These are phyloP conservation scores for Cetoscarus ocellatus DNA, from an alignment of 2,797 vertebrate genomes.

Conservation along the genomic window DNA sequence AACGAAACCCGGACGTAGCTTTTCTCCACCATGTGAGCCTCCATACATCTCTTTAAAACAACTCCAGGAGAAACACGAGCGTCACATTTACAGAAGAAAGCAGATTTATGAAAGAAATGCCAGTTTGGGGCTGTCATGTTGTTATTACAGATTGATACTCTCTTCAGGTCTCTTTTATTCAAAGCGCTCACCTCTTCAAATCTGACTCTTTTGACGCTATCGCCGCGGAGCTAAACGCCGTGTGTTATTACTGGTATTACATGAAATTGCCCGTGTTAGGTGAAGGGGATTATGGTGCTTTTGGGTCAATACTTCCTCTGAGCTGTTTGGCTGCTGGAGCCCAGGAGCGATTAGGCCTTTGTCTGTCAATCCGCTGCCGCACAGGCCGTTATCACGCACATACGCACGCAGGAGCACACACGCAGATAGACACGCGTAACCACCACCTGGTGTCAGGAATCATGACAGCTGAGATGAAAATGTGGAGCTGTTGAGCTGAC, in stretches of 20 bases:
- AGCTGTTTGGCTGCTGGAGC: conserved; percentile 82
- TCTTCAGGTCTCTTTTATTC: conserved; percentile 71
- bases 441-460: conserved; percentile 12
- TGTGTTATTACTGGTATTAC: conserved; percentile 98
- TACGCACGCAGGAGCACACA: conserved; percentile 21
- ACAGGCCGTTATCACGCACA: conserved; percentile 82
- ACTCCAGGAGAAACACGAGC: conserved; percentile 9
- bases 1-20: conserved; percentile 12
- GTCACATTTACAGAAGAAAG: conserved; percentile 34
- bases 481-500: conserved; percentile 13
- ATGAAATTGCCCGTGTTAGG: conserved; percentile 97
- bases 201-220: conserved; percentile 92
- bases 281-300: conserved; percentile 94
- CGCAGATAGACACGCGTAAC: conserved; percentile 30
- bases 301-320: conserved; percentile 98
- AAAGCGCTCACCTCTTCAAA: conserved; percentile 87
- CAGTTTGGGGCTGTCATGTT: conserved; percentile 60
- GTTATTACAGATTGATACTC: conserved; percentile 85
- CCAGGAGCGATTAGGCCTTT: conserved; percentile 92
- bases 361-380: conserved; percentile 93
- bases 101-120: conserved; percentile 55
- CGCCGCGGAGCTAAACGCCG: conserved; percentile 92
- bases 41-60: conserved; percentile 25
- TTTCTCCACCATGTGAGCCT: not conserved
- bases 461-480: conserved; percentile 49